phyloP scores from a whole-genome alignment of 2,888 invertebrate genomes.

The Cheilosia pagana region DNA sequence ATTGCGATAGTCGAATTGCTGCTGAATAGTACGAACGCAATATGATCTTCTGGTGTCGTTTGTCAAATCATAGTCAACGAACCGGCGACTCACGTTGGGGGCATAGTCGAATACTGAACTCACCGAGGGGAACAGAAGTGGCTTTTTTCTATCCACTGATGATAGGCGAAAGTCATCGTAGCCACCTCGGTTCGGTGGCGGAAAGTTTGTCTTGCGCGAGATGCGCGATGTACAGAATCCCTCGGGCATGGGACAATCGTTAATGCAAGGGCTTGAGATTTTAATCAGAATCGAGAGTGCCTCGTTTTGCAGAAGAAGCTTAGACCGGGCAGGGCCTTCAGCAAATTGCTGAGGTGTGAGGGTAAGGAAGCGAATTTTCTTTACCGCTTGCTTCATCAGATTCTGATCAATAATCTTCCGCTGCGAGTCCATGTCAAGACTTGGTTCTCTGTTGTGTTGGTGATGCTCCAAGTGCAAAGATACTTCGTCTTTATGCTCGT shows the following conservation, averaged over 20 bases:
- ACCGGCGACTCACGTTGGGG: constrained; percentile 75
- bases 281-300: constrained; percentile 93
- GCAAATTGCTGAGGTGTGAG: constrained; percentile 92
- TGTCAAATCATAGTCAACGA: constrained; percentile 71
- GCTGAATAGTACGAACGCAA: constrained; percentile 88
- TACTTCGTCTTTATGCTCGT: constrained; percentile 79
- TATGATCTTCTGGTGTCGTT: constrained; percentile 86
- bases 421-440: constrained; percentile 78
- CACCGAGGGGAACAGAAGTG: constrained; percentile 79
- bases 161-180: constrained; percentile 53
- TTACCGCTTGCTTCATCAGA: constrained; percentile 87
- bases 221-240: constrained; percentile 87
- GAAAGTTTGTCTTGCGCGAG: constrained; percentile 79
- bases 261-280: constrained; percentile 88
- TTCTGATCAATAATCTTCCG: constrained; percentile 80
- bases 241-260: constrained; percentile 88
- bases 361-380: constrained; percentile 91
- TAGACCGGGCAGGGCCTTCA: constrained; percentile 90
- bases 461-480: constrained; percentile 64
- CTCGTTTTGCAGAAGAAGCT: constrained; percentile 90
- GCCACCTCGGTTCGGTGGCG: constrained; percentile 57
- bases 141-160: constrained; percentile 60
- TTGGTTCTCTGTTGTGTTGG: constrained; percentile 36
- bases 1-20: constrained; percentile 90
- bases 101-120: constrained; percentile 84